These are phyloP conservation scores for Drosophila subobscura DNA, from an alignment of 1,140 invertebrate species.

Conservation along the genomic window DNA sequence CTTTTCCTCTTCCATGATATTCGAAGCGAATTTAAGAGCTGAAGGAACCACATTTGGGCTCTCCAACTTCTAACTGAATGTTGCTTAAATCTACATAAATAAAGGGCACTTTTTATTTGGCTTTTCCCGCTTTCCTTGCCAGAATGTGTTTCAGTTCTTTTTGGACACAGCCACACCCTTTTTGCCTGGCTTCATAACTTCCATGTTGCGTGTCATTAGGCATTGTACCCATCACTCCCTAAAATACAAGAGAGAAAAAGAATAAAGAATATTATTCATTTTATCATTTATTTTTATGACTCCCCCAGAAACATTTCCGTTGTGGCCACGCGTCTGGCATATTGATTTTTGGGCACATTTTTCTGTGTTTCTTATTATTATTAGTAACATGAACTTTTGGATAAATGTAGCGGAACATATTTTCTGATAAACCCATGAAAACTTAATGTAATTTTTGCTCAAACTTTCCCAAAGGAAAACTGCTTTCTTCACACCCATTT, in stretches of 20 bases:
- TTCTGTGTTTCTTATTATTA: constrained; percentile 2
- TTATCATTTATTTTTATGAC: constrained; percentile 46
- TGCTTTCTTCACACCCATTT: constrained; percentile 27
- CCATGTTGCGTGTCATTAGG: constrained; percentile 52
- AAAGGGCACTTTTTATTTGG: constrained; percentile 1
- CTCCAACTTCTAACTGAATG: too few relatives aligned
- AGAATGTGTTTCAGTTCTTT: constrained; percentile 18
- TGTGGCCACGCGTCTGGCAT: constrained; percentile 39
- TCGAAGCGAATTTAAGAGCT: too few relatives aligned
- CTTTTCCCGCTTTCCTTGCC: constrained; percentile 10
- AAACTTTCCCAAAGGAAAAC: constrained; percentile 32
- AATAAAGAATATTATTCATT: constrained; percentile 25
- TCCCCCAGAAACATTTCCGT: constrained; percentile 38
- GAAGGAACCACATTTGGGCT: too few relatives aligned
- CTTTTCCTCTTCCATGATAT: too few relatives aligned
- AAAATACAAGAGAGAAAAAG: constrained; percentile 7
- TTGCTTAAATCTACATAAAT: too few relatives aligned
- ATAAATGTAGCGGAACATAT: constrained; percentile 18
- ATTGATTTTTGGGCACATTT: constrained; percentile 40
- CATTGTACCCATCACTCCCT: constrained; percentile 18
- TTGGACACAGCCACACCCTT: constrained; percentile 31
- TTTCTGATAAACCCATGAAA: constrained; percentile 6
- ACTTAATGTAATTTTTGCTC: constrained; percentile 29
- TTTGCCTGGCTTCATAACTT: constrained; percentile 24
- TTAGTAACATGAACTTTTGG: constrained; percentile 49